phyloP scores from a whole-genome alignment of 2,888 invertebrate genomes.

The Sinopyrophorus schimmeli region DNA sequence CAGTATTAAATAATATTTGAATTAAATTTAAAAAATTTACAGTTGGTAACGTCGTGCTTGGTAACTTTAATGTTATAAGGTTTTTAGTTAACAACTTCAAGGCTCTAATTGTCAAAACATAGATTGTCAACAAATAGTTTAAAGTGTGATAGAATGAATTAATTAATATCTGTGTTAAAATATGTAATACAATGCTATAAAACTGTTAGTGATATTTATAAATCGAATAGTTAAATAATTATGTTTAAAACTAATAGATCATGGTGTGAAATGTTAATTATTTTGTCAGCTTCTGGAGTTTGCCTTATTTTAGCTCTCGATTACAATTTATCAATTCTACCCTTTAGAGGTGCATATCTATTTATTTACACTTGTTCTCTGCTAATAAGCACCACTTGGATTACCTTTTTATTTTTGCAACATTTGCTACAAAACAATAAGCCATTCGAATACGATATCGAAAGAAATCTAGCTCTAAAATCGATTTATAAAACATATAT shows the following conservation, averaged over 20 bases:
- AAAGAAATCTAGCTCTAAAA: conserved; percentile 7
- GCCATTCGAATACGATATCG: conserved; percentile 44
- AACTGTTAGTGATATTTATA: no score
- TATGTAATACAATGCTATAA: no score
- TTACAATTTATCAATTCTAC: conserved; percentile 28
- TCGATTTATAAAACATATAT: no score
- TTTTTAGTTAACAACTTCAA: no score
- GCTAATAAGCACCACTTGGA: conserved; percentile 56
- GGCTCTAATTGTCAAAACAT: no score
- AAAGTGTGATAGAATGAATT: background rate
- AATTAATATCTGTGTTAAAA: background rate
- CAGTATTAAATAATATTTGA: no score
- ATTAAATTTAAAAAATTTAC: no score
- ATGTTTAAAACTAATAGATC: conserved; percentile 13
- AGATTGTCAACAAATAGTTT: background rate
- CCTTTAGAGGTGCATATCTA: conserved; percentile 52
- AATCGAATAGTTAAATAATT: background rate
- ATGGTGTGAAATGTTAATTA: conserved; percentile 22
- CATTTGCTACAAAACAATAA: conserved; percentile 60
- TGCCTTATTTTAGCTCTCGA: conserved; percentile 20
- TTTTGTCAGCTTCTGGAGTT: conserved; percentile 5
- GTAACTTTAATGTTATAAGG: no score
- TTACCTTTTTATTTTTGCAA: conserved; percentile 60
- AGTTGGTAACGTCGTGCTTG: no score
- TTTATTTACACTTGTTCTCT: conserved; percentile 54